Percentiles rank a stretch among this genome's conserved stretches.
phyloP scores from a whole-genome alignment of 2,113 vertebrate species.

The Eurypyga helias region DNA sequence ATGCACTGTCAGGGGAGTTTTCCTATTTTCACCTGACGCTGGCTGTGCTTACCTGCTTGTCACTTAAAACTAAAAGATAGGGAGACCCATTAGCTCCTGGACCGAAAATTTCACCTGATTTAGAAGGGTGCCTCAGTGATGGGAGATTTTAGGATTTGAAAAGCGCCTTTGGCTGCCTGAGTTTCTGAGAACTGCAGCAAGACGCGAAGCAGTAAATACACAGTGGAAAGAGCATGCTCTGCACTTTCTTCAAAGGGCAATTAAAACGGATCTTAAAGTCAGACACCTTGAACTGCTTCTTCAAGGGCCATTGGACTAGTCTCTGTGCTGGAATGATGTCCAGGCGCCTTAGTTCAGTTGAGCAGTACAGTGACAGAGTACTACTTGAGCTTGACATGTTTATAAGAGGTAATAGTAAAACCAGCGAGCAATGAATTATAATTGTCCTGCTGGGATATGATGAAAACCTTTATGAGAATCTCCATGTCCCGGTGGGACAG shows the following conservation, averaged over 20 bases:
- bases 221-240: background rate
- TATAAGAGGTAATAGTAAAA: conserved; percentile 62
- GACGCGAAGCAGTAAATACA: background rate
- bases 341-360: conserved; percentile 40
- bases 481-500: conserved; percentile 49
- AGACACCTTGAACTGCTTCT: background rate
- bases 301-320: background rate
- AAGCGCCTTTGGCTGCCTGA: background rate
- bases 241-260: background rate
- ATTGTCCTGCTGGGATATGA: conserved; percentile 72
- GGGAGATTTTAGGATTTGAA: background rate
- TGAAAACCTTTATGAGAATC: conserved; percentile 69
- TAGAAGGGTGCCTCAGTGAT: background rate
- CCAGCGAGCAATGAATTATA: conserved; percentile 49
- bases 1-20: background rate
- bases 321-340: conserved; percentile 25
- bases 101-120: background rate
- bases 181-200: background rate
- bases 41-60: background rate
- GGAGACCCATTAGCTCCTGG: background rate
- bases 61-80: background rate
- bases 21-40: background rate
- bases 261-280: background rate
- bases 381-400: conserved; percentile 39
- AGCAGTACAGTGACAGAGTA: conserved; percentile 47